A percentile compares a stretch with the other conserved stretches of the same genome.
Conservation (phyloP, 2,888 invertebrate genomes). For the Zygogramma bicolorata region DNA sequence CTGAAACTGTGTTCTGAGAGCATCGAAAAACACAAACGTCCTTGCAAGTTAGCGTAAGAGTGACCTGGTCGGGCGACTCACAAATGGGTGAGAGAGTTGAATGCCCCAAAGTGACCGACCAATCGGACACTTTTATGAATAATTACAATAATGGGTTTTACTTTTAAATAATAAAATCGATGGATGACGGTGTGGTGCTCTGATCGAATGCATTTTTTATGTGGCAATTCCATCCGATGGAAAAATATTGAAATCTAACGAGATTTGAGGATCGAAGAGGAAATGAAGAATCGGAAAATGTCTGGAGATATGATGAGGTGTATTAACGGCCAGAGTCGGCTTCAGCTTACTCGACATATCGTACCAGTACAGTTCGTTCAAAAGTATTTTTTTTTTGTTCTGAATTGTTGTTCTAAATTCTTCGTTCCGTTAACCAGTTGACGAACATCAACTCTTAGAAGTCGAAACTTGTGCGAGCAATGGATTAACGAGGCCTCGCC, state of each 20-base stretch:
- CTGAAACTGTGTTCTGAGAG: slow-evolving; percentile 20
- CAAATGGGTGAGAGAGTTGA: slow-evolving; percentile 52
- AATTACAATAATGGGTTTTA: slow-evolving; percentile 38
- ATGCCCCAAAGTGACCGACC: slow-evolving; percentile 56
- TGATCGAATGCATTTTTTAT: slow-evolving; percentile 8
- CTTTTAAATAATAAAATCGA: slow-evolving; percentile 27
- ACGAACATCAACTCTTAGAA: too few relatives aligned
- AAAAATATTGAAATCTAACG: not conserved
- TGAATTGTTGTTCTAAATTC: too few relatives aligned
- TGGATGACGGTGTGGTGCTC: slow-evolving; percentile 23
- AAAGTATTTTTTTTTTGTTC: too few relatives aligned
- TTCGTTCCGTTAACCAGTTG: too few relatives aligned
- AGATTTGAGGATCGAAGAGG: not conserved
- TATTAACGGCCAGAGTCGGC: not conserved
- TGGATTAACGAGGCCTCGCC: too few relatives aligned
- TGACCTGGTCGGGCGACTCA: slow-evolving; percentile 55
- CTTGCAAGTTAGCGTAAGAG: slow-evolving; percentile 55
- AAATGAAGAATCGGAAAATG: not conserved
- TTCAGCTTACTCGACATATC: not conserved
- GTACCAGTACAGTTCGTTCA: too few relatives aligned
- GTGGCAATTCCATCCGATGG: not conserved
- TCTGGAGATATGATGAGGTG: not conserved
- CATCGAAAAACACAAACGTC: slow-evolving; percentile 45
- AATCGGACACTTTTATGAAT: slow-evolving; percentile 56
- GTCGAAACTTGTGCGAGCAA: too few relatives aligned